These are phyloP conservation scores for Hemiscyllium ocellatum DNA, from an alignment of 2,113 vertebrate species.

Conservation along the genomic window DNA sequence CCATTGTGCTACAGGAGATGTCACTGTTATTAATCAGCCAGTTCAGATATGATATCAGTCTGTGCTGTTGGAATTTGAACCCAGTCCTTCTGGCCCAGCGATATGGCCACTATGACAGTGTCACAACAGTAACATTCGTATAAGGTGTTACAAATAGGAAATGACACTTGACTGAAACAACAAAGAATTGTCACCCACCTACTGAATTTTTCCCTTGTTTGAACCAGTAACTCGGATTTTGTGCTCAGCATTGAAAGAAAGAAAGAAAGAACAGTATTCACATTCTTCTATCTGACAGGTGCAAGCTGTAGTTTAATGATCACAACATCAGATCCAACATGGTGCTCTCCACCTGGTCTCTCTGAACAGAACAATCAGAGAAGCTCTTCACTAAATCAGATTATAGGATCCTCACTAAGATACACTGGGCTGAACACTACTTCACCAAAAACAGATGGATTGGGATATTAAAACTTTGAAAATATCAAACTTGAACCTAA, in stretches of 20 bases:
- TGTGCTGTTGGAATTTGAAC: too few relatives aligned
- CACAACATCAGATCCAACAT: too few relatives aligned
- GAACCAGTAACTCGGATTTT: background rate
- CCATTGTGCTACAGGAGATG: too few relatives aligned
- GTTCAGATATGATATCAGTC: too few relatives aligned
- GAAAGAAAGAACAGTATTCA: too few relatives aligned
- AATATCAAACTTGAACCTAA: background rate
- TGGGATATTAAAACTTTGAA: background rate
- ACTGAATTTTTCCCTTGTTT: background rate
- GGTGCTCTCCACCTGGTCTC: too few relatives aligned
- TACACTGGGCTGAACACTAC: background rate
- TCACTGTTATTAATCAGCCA: too few relatives aligned
- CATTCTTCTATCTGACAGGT: too few relatives aligned
- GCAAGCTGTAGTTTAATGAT: too few relatives aligned
- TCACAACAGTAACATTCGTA: background rate
- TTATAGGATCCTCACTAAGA: background rate
- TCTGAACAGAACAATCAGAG: background rate
- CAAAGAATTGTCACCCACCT: background rate
- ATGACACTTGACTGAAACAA: background rate
- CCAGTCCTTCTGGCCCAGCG: too few relatives aligned
- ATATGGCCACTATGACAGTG: too few relatives aligned
- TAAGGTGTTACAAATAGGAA: background rate
- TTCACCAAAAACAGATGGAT: background rate
- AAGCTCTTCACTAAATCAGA: background rate
- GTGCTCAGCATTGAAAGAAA: background rate